Base-by-base conservation (phyloP, 2,888 invertebrate genomes). In the Eledona agricola region DNA sequence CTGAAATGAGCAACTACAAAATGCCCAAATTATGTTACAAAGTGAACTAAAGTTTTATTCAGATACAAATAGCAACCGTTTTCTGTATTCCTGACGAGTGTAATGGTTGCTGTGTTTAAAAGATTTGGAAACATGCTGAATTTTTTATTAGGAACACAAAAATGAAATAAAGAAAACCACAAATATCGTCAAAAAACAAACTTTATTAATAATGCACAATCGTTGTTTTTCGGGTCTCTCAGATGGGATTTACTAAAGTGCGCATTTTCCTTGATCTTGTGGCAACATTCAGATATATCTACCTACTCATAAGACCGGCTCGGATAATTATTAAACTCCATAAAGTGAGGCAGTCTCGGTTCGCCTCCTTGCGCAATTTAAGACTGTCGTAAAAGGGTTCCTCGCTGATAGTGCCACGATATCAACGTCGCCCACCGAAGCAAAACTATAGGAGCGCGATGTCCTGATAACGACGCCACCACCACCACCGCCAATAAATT, bases 311-410 rank as follows among this genome's bases (percentile, higher is more conserved):
- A 58, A 56, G 45, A 55, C 53, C 57, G 46, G 40, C 40, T 54
- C 37, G 52, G 52, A 60, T 60, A 59, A 61, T 61, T 61, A 61
- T 59, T 57, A 58, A 61, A 58, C 51, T 54, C 61, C 56, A 58
- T 61, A 61, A 59, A 61, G 43, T 59, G 52, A 54, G 52, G 57
- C 55, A 53, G 57, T 47, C 55, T 60, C 53, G 52, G 56, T 55
- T 58, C 51, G 58, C 59, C 58, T 59, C 58, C 55, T 49, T 37
- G 32, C 51, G 56, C 58, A 59, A 62, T 59, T 59, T 62, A 59
- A 57, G 56, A 42, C 53, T 54, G 59, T 62, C 57, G 58, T 62
- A 59, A 62, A 61, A 62, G 58, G 53, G 58, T 56, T 59, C 17
- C 12, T 55, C 55, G 22, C 22, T 35, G 49, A 50, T 40, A 46